Evolutionary conservation across 2,113 vertebrate species (phyloP), one percentile per base, ranked within the genome.

Genomic region (Charadrius vociferus): DNA sequence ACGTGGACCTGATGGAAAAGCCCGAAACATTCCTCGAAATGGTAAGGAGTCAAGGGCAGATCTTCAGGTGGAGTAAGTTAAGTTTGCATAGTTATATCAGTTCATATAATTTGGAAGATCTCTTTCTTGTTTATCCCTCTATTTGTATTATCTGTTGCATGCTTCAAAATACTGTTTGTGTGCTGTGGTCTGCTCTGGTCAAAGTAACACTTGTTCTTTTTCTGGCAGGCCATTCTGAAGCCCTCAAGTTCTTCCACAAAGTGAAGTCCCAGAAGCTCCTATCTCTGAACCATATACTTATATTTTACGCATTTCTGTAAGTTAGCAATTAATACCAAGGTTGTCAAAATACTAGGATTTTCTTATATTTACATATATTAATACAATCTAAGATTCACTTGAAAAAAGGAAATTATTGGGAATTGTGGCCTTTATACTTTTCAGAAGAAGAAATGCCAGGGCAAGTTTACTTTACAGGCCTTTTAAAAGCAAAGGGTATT

Each of bases 251-350:
- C 30, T 71, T 98, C 74, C 93, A 97, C 30, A 97, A 95, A 97
- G 67, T 98, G 74, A 98, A 98, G 65, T 91, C 96, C 50, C 95
- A 98, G 92, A 98, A 98, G 78, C 93, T 97, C 5, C 91, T 97
- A 2, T 98, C 98, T 89, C 96, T 99, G 80, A 99, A 98, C 90
- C 98, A 98, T 6, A 63, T 99, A 63, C 98, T 99, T 81, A 45
- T 99, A 47, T 93, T 99, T 95, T 99, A 99, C 4, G 98, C 99
- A 95, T 36, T 99, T 94, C 94, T 99, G 99, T 99, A 97, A 99
- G 99, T 99, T 90, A 61, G 58, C 52, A 37, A 32, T 63, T 62
- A 36, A 47, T 82, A 56, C 32, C 24, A 86, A 58, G 18, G n/a
- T 61, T 65, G 11, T 68, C 6, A 73, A 82, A 83, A 82, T 59